Evolutionary conservation across 2,113 vertebrate species (phyloP).

Genomic region (Pelodiscus sinensis): DNA sequence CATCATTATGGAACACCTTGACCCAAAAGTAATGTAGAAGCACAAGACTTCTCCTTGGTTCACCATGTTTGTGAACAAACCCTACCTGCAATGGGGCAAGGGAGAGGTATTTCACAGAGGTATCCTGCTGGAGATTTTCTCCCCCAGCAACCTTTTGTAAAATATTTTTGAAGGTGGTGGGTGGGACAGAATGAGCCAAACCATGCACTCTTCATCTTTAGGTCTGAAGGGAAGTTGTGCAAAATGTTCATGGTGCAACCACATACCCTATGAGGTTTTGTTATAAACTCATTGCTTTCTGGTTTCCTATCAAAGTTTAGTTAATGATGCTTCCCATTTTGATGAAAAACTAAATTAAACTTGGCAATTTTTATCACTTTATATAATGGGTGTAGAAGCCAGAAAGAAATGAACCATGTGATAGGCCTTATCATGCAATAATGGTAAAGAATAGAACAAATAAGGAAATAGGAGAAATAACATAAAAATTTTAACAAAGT

Average conservation of each 20-base stretch:
- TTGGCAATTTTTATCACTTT: background rate
- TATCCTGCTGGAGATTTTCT: background rate
- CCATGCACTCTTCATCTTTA: too few species aligned
- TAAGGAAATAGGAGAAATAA: background rate
- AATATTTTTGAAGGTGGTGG: too few species aligned
- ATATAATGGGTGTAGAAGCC: background rate
- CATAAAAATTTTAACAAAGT: background rate
- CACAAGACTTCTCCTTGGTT: background rate
- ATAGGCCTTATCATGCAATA: background rate
- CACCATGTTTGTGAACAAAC: background rate
- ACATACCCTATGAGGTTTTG: too few species aligned
- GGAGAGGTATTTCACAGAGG: background rate
- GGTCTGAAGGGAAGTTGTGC: too few species aligned
- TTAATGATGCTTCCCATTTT: background rate
- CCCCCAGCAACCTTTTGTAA: rapidly evolving
- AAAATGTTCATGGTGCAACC: too few species aligned
- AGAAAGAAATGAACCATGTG: background rate
- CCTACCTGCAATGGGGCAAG: rapidly evolving
- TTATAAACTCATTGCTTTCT: too few species aligned
- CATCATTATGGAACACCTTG: background rate
- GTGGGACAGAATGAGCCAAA: too few species aligned
- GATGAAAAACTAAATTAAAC: background rate
- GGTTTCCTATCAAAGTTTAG: too few species aligned
- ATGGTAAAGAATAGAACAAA: background rate
- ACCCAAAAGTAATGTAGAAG: background rate